phyloP scores from a whole-genome alignment of 2,113 vertebrate species.

The Lethenteron camtschaticum region DNA sequence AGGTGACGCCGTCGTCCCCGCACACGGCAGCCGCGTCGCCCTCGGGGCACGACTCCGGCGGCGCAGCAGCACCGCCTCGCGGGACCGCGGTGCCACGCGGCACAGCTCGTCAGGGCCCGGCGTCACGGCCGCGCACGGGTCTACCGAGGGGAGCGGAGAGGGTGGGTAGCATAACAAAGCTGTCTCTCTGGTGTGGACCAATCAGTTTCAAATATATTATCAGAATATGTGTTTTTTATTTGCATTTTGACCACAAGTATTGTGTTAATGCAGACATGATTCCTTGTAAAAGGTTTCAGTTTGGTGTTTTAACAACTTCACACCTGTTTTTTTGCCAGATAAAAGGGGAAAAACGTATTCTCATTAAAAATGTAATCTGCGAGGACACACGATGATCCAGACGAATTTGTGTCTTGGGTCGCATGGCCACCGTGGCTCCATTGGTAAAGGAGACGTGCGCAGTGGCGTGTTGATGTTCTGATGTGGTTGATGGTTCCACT shows the following conservation, averaged over 20 bases:
- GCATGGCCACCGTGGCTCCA: rapidly evolving
- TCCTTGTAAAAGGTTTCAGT: too few species aligned
- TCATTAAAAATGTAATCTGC: too few species aligned
- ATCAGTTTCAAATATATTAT: too few species aligned
- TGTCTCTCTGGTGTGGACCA: background rate
- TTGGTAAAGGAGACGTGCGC: too few species aligned
- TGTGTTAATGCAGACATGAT: too few species aligned
- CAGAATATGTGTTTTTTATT: too few species aligned
- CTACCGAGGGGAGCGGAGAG: slow-evolving; percentile 16
- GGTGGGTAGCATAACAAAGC: rapidly evolving
- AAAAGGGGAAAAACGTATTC: too few species aligned
- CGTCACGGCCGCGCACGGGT: slow-evolving; percentile 36
- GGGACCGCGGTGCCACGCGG: slow-evolving; percentile 33
- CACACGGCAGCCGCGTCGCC: slow-evolving; percentile 26
- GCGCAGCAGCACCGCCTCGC: slow-evolving; percentile 18
- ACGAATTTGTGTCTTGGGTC: rapidly evolving
- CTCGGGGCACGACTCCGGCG: slow-evolving; percentile 28
- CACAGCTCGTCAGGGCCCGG: slow-evolving; percentile 28
- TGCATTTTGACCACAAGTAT: too few species aligned
- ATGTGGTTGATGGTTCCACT: background rate
- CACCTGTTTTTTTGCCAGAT: too few species aligned
- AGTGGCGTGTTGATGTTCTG: background rate
- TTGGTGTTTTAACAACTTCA: too few species aligned
- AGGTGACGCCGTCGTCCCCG: slow-evolving; percentile 53
- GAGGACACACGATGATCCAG: too few species aligned